Base-by-base conservation (phyloP, 2,888 invertebrate genomes). In the Fragum whitleyi region DNA sequence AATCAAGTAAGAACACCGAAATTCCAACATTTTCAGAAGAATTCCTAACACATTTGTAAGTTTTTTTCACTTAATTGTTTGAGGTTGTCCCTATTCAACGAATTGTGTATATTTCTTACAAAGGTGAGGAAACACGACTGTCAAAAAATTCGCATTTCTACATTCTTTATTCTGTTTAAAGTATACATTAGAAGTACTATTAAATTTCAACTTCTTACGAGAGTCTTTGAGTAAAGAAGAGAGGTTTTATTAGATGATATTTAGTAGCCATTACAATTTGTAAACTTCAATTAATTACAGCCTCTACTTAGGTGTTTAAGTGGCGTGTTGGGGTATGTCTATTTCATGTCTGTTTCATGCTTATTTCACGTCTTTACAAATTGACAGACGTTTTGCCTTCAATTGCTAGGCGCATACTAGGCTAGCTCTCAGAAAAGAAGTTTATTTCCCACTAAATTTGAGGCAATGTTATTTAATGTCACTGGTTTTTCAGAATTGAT, bases 151-250 rank as follows among this genome's bases (percentile, higher is more conserved):
- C n/a, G 26, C 42, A 19, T 36, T 21, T 65, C 21, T 11, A 26
- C 65, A 65, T 65, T 65, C 65, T 65, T 65, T 36, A 42, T 32
- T 32, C 32, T 26, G 65, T 65, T 65, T 65, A 32, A 65, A 65
- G 65, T 65, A 21, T 65, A 65, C 36, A 65, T 65, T 26, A 65
- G 65, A 65, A 65, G 65, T 65, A 23, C 65, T 0, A 65, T 65
- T 65, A 65, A 65, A 65, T 65, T 65, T 65, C 65, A 65, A 65
- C 65, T 65, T 65, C 65, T 65, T 65, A 65, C 28, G 42, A 42
- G 32, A 65, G 14, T 23, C 2, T 65, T n/a, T 2, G 65, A n/a
- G 42, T 42, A 39, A 65, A 65, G 29, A 42, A 65, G 65, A 65
- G 32, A 42, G 65, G 21, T 65, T 42, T 42, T 42, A 65, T 65